Percentiles rank a stretch among this genome's conserved stretches.
phyloP scores from a whole-genome alignment of 2,888 invertebrate genomes.

The Platypus cylindrus region DNA sequence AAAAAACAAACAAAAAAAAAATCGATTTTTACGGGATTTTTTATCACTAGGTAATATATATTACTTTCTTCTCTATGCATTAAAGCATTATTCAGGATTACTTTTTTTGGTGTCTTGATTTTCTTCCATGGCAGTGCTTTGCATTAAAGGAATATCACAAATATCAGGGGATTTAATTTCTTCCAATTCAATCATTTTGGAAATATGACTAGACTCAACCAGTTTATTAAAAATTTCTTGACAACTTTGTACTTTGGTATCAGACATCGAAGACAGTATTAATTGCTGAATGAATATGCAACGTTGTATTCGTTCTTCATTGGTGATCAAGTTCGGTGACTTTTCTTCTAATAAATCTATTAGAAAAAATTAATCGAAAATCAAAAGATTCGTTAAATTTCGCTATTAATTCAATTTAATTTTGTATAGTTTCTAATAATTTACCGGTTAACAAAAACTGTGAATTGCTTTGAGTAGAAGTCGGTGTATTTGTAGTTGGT shows the following conservation, averaged over 20 bases:
- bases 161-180: constrained; percentile 17
- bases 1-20: no score
- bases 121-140: constrained; percentile 30
- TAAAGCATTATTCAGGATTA: no score
- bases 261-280: constrained; percentile 42
- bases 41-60: no score
- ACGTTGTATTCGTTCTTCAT: constrained; percentile 47
- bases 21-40: no score
- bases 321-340: constrained; percentile 43
- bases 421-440: no score
- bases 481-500: constrained; percentile 25
- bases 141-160: constrained; percentile 26
- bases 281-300: constrained; percentile 59
- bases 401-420: no score
- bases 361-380: constrained; percentile 4
- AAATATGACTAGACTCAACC: constrained; percentile 12
- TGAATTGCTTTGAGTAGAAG: constrained; percentile 26
- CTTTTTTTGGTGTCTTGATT: constrained; percentile 29
- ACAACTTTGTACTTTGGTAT: constrained; percentile 11
- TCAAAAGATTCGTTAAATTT: background rate
- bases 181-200: constrained; percentile 6
- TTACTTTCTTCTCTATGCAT: no score
- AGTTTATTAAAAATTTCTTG: constrained; percentile 12
- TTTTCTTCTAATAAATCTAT: constrained; percentile 36
- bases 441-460: constrained; percentile 30